Conservation (phyloP, 1,140 invertebrate genomes). For the Cotesia glomerata region DNA sequence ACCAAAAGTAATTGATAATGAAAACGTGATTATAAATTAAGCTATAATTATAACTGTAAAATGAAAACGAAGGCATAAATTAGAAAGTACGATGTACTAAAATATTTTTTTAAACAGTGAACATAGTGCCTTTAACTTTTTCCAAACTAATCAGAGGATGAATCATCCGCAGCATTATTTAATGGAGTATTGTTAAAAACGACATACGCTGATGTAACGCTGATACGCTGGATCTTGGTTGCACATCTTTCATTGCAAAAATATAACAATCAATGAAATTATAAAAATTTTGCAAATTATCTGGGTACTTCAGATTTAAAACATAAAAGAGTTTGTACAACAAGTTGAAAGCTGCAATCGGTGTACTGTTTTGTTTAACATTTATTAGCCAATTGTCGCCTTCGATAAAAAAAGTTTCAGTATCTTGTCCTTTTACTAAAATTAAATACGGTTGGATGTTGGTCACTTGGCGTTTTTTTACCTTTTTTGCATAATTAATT, state of each 20-base stretch:
- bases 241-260: neutral
- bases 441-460: slow-evolving; percentile 13
- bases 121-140: too few species aligned
- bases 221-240: neutral
- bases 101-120: too few species aligned
- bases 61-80: too few species aligned
- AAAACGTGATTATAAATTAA: too few species aligned
- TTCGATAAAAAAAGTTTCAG: neutral
- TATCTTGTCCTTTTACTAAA: neutral
- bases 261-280: slow-evolving; percentile 8
- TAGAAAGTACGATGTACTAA: too few species aligned
- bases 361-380: neutral
- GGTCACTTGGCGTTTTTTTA: neutral
- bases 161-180: neutral
- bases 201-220: neutral
- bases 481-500: neutral
- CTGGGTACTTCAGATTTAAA: neutral
- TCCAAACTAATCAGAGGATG: neutral
- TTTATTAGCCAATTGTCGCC: neutral
- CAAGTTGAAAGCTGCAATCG: slow-evolving; percentile 11
- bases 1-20: too few species aligned
- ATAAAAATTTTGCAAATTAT: slow-evolving; percentile 14
- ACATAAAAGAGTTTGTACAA: slow-evolving; percentile 2
- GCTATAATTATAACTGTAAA: too few species aligned
- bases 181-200: neutral